Evolutionary conservation across 30 jellyfish, hydroid and myxozoan genomes (phyloP).

Genomic region (Sanderia malayensis): DNA sequence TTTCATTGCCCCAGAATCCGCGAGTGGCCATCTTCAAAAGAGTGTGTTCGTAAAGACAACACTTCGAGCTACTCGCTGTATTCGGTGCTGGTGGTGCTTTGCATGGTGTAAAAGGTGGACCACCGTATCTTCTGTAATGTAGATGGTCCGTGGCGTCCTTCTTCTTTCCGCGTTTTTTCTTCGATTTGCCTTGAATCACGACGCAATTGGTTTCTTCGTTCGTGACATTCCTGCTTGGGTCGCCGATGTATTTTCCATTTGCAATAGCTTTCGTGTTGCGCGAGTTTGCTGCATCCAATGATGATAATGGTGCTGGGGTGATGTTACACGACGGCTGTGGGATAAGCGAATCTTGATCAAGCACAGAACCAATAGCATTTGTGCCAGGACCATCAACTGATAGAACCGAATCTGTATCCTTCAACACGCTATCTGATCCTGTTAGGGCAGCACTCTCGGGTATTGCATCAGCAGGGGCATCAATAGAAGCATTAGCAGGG

Average conservation of each 20-base stretch:
- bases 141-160: not conserved
- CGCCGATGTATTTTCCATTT: slow-evolving; percentile 28
- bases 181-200: slow-evolving; percentile 47
- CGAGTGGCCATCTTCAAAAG: slow-evolving; percentile 94
- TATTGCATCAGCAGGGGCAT: not conserved
- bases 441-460: not conserved
- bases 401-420: not conserved
- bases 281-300: too few species aligned
- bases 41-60: slow-evolving; percentile 88
- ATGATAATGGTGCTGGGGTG: not conserved
- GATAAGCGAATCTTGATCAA: not conserved
- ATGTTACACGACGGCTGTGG: not conserved
- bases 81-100: slow-evolving; percentile 83
- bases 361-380: slow-evolving; percentile 1
- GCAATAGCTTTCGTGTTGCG: slow-evolving; percentile 2
- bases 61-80: slow-evolving; percentile 83
- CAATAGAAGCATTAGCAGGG: not conserved
- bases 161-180: slow-evolving; percentile 16
- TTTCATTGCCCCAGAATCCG: slow-evolving; percentile 97
- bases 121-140: slow-evolving; percentile 75
- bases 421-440: not conserved
- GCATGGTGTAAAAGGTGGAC: slow-evolving; percentile 91
- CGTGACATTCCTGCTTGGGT: slow-evolving; percentile 29
- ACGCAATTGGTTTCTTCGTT: slow-evolving; percentile 48
- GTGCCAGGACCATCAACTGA: not conserved